Evolutionary conservation across 64 coral and sea anemone genomes (phyloP).

Genomic region (Trachythela sp.): DNA sequence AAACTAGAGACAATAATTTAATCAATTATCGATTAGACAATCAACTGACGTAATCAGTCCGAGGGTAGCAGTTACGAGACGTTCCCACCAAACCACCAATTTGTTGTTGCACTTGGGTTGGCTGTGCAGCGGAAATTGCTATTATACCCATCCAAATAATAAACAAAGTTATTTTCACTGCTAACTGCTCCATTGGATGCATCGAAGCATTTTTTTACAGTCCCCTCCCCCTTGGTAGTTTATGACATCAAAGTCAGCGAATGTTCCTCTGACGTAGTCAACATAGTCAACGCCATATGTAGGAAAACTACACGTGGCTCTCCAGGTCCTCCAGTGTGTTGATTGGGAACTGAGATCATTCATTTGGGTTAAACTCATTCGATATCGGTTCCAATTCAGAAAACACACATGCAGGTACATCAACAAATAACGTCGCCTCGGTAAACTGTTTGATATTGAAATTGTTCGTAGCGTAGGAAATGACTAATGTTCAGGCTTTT

Average conservation of each 20-base stretch:
- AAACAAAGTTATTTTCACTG: conserved; percentile 57
- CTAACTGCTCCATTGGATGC: background rate
- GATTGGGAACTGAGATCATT: conserved; percentile 34
- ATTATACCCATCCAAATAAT: conserved; percentile 39
- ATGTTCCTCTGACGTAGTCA: conserved; percentile 56
- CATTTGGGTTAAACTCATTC: conserved; percentile 43
- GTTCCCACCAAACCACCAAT: no score
- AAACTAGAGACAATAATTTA: no score
- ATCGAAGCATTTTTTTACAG: conserved; percentile 48
- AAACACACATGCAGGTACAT: conserved; percentile 28
- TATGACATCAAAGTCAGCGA: conserved; percentile 45
- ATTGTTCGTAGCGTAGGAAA: conserved; percentile 24
- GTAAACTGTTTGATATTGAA: background rate
- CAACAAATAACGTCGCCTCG: background rate
- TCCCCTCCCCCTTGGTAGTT: background rate
- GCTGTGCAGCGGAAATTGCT: conserved; percentile 45
- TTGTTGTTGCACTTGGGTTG: background rate
- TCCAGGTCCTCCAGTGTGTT: conserved; percentile 33
- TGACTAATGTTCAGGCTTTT: conserved; percentile 44
- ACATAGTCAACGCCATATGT: conserved; percentile 37
- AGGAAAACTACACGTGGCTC: background rate
- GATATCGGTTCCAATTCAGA: conserved; percentile 52
- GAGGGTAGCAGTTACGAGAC: no score
- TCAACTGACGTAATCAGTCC: no score
- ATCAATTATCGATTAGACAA: no score